Base-by-base conservation (phyloP, 2,888 invertebrate genomes). In the Octodonta nipae region DNA sequence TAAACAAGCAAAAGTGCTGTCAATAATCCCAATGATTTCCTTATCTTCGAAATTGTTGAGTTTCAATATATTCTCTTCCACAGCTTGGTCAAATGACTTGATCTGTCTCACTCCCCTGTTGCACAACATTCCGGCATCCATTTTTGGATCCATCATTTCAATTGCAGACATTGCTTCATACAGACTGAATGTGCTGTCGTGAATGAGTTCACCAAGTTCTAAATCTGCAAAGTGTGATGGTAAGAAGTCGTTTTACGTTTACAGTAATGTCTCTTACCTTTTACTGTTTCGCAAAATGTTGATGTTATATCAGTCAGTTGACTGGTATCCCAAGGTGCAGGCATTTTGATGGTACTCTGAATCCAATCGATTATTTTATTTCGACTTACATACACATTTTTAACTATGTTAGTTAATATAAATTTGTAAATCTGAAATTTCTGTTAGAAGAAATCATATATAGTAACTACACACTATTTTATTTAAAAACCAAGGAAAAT, bases 101-200 rank as follows among this genome's bases (percentile, higher is more conserved):
- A 87, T 82, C 52, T 84, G 83, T 35, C 84, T 77, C 51, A 75
- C 78, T 8, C 83, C 83, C 42, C 89, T 72, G 57, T 92, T 92
- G 57, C 91, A 92, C 42, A 87, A 67, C 91, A 96, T 93, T 4
- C 96, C 96, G 1, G 93, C 92, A 68, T 98, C 98, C 96, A 98
- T 98, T 70, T 96, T 98, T 0, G 96, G 95, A 59, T 98, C 96
- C 96, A 96, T 96, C 87, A 98, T 92, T 64, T 98, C 96, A 50
- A 98, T 96, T 1, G 96, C 96, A 1, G 95, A 93, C 96, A 98
- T 98, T 0, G 95, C 96, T 61, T 98, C 96, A 63, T 91, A 91
- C 22, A 98, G 66, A 3, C 92, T 88, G 67, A 84, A 89, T 12
- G 83, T 62, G 31, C 85, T 82, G 70, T 93, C 91, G 52, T 93